Evolutionary conservation across 53 echinoderm and acorn worm genomes (phyloP), one percentile per base, ranked within the genome.

Genomic region (Temnopleurus reevesii): DNA sequence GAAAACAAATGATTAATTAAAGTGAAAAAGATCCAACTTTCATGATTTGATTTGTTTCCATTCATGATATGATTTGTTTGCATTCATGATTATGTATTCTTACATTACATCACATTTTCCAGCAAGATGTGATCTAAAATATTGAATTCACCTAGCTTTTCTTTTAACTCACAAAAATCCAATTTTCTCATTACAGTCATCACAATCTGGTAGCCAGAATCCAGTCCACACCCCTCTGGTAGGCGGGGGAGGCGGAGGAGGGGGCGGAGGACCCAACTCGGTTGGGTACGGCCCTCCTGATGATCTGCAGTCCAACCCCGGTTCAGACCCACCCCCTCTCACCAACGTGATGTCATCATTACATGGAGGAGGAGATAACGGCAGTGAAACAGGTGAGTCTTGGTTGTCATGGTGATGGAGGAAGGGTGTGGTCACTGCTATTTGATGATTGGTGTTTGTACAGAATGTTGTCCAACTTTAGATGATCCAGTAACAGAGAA

Each of bases 351-450:
- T 87, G 66, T 87, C 88, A 3, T 87, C 88, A 19, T 18, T 87
- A 65, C 88, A 87, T 46, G 88, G 88, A 27, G 88, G 87, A 45
- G 87, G 88, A 27, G 94, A 96, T 60, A 96, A 96, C 90, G 93
- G 92, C 25, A 99, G 99, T 77, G 99, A 99, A 93, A 99, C 99
- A 99, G 99, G 99, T 99, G 8, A 18, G 76, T 76, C 43, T 49
- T 83, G 38, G 38, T 83, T 83, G 55, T 55, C 5, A 83, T 83
- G 54, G 36, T 13, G 2, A 23, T 55, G 30, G 21, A 12, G n/a
- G 83, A 54, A 17, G 13, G 23, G 54, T 53, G 54, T 83, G 41
- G 54, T 27, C 55, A 8, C 36, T 12, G 43, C n/a, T 41, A 41
- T 71, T 8, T 33, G 63, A 33, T 58, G 27, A 9, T 34, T 6